Evolutionary conservation across 2,113 vertebrate genomes (phyloP).

Genomic region (Chaetodon auriga): DNA sequence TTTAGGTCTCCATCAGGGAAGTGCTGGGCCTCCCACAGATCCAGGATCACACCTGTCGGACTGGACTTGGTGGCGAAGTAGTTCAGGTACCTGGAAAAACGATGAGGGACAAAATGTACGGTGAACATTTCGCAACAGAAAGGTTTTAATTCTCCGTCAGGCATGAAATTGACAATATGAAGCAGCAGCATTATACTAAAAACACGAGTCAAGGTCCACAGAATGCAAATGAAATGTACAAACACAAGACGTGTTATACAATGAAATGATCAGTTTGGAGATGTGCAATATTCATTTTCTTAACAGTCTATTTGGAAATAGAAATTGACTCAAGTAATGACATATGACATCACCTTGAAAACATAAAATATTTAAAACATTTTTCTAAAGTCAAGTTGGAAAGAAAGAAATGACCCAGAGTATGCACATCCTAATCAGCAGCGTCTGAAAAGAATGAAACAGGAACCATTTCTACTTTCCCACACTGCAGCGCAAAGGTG

Average conservation of each 20-base stretch:
- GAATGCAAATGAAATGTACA: too few species aligned
- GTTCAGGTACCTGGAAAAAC: slow-evolving; percentile 90
- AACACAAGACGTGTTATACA: too few species aligned
- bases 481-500: neutral
- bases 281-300: neutral
- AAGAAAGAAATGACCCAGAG: neutral
- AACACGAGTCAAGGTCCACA: too few species aligned
- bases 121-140: neutral
- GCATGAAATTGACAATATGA: neutral
- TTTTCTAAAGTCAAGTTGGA: neutral
- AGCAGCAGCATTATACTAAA: neutral
- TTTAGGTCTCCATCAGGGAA: slow-evolving; percentile 96
- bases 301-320: neutral
- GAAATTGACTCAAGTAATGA: too few species aligned
- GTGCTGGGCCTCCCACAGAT: slow-evolving; percentile 97
- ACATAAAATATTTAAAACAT: neutral
- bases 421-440: too few species aligned
- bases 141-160: too few species aligned
- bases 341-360: neutral
- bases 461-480: neutral
- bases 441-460: neutral
- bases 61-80: slow-evolving; percentile 98
- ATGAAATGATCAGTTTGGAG: neutral
- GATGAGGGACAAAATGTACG: neutral
- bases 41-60: slow-evolving; percentile 94